Percentiles rank a stretch among this genome's conserved stretches.
Conservation (phyloP, 2,113 vertebrate species). For the Naja naja region DNA sequence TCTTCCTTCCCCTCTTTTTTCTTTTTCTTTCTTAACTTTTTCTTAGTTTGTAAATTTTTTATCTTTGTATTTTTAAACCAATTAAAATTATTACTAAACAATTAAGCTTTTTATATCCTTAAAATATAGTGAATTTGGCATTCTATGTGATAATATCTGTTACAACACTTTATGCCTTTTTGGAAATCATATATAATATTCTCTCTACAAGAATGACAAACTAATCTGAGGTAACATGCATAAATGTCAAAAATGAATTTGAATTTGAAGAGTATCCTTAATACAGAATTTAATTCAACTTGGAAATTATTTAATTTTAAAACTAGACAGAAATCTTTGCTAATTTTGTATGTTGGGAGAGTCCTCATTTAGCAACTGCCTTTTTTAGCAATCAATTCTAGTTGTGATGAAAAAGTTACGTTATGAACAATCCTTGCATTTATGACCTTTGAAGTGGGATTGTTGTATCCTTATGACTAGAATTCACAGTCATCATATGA, state of each 20-base stretch:
- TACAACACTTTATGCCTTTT: not conserved
- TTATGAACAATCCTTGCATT: not conserved
- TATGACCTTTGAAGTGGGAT: not conserved
- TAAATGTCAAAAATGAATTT: not conserved
- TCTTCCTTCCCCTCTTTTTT: not conserved
- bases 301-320: not conserved
- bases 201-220: not conserved
- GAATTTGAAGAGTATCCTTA: not conserved
- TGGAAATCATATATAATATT: not conserved
- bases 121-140: not conserved
- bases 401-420: not conserved
- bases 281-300: not conserved
- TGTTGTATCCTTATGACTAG: not conserved
- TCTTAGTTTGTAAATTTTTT: not conserved
- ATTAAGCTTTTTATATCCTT: not conserved
- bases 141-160: not conserved
- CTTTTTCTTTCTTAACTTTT: not conserved
- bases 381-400: not conserved
- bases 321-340: not conserved
- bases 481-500: not conserved
- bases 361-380: not conserved
- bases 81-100: not conserved
- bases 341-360: not conserved
- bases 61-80: not conserved
- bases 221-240: not conserved